phyloP scores from a whole-genome alignment of 2,888 invertebrate species.

The Cosmopolites sordidus region DNA sequence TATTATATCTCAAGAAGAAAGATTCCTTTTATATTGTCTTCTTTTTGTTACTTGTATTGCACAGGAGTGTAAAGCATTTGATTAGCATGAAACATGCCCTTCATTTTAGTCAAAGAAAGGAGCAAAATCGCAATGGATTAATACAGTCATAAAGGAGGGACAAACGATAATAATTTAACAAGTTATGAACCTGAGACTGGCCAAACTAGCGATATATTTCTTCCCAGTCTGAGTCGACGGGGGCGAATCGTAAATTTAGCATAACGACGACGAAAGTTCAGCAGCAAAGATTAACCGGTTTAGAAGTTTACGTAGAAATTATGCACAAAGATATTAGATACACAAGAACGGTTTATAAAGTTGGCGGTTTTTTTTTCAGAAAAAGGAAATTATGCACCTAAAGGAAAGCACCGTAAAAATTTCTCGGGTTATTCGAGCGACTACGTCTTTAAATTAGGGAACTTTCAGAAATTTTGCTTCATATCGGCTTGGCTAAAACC shows the following conservation, averaged over 20 bases:
- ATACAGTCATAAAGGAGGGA: background rate
- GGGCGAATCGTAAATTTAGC: background rate
- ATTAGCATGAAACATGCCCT: too few relatives aligned
- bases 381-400: background rate
- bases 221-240: background rate
- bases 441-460: too few relatives aligned
- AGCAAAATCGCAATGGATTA: too few relatives aligned
- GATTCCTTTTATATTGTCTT: too few relatives aligned
- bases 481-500: too few relatives aligned
- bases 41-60: too few relatives aligned
- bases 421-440: too few relatives aligned
- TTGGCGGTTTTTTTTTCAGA: background rate
- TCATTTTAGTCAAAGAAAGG: too few relatives aligned
- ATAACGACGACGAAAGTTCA: background rate
- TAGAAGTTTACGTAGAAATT: slow-evolving; percentile 1
- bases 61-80: too few relatives aligned
- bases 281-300: slow-evolving; percentile 1
- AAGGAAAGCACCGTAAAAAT: background rate
- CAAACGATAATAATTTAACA: background rate
- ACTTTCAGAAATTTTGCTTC: too few relatives aligned
- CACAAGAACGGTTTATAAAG: slow-evolving; percentile 1
- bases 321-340: slow-evolving; percentile 1
- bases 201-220: slow-evolving; percentile 1
- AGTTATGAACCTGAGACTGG: background rate
- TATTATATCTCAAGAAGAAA: too few relatives aligned